Evolutionary conservation across 2,888 invertebrate species (phyloP).

Genomic region (Noctua janthina): DNA sequence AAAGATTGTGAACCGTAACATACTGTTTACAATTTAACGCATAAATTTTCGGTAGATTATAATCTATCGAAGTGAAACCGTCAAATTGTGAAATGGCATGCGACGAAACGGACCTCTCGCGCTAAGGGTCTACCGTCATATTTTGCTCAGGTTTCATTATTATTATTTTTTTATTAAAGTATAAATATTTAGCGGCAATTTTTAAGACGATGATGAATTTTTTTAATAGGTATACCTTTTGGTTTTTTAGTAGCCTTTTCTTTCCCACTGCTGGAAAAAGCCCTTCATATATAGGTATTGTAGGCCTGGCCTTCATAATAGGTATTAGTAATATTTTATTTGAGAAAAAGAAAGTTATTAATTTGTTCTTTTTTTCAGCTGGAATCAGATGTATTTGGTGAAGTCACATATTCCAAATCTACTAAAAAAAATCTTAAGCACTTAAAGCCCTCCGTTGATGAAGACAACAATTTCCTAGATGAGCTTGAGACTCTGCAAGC

Average conservation of each 20-base stretch:
- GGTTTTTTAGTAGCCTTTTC: not conserved
- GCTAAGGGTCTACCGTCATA: no score
- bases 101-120: no score
- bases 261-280: not conserved
- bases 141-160: no score
- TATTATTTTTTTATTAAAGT: not conserved
- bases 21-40: no score
- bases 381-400: conserved; percentile 79
- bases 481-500: conserved; percentile 91
- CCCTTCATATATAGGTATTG: not conserved
- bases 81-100: no score
- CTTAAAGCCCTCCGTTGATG: conserved; percentile 86
- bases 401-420: conserved; percentile 76
- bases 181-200: no score
- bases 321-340: not conserved
- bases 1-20: no score
- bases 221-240: not conserved
- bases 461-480: conserved; percentile 91
- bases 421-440: conserved; percentile 76
- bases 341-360: not conserved
- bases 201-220: not conserved
- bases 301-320: not conserved
- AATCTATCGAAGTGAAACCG: no score
- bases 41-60: no score
- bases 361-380: conserved; percentile 74